phyloP scores from a whole-genome alignment of 2,888 invertebrate species.

The Sarcophaga carnaria region DNA sequence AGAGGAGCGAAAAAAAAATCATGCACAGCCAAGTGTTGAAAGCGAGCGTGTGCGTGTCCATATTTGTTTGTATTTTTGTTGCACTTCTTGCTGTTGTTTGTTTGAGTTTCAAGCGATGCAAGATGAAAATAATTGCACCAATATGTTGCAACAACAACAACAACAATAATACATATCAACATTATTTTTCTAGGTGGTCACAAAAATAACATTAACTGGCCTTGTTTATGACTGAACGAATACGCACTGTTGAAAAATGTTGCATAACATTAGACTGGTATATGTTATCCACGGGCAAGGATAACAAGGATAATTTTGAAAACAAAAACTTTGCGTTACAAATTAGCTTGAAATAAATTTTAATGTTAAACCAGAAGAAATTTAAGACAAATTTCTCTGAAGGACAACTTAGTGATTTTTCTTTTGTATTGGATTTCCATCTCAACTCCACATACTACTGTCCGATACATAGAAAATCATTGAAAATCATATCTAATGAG shows the following conservation, averaged over 20 bases:
- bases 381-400: no score
- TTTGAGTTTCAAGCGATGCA: constrained; percentile 18
- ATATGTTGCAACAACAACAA: constrained; percentile 42
- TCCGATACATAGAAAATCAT: no score
- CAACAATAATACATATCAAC: not conserved
- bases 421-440: no score
- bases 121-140: constrained; percentile 48
- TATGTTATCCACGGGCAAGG: not conserved
- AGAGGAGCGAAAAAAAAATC: not conserved
- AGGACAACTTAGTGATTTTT: no score
- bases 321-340: no score
- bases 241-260: constrained; percentile 8
- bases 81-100: constrained; percentile 6
- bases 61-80: constrained; percentile 21
- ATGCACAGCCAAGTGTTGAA: constrained; percentile 46
- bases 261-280: constrained; percentile 19
- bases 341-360: no score
- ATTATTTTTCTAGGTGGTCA: constrained; percentile 62
- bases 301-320: no score
- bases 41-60: constrained; percentile 27
- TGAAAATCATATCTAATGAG: no score
- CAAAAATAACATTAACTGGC: constrained; percentile 62
- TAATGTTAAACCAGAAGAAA: no score
- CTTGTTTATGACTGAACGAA: constrained; percentile 58
- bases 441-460: no score